Percentiles rank a stretch among this genome's conserved stretches.
phyloP scores from a whole-genome alignment of 2,888 invertebrate species.

The Drosophila ochracea region DNA sequence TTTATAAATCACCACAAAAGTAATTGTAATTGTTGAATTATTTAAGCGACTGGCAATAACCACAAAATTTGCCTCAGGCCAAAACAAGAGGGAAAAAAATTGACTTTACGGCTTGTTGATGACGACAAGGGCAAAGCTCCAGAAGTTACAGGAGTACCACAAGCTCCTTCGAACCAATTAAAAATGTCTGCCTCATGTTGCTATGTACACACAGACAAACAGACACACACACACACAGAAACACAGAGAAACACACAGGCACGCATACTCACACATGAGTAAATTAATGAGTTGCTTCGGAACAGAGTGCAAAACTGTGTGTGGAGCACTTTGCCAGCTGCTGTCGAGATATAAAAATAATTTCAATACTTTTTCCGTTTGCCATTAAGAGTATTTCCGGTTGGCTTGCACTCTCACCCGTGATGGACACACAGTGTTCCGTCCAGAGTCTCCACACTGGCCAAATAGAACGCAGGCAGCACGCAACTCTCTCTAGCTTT shows the following conservation, averaged over 20 bases:
- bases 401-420: conserved; percentile 3
- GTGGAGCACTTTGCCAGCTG: conserved; percentile 40
- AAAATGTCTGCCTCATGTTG: conserved; percentile 56
- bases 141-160: conserved; percentile 11
- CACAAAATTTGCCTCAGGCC: conserved; percentile 56
- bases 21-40: conserved; percentile 76
- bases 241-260: conserved; percentile 3
- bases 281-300: conserved; percentile 54
- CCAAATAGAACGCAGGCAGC: conserved; percentile 21
- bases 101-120: conserved; percentile 59
- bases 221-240: conserved; percentile 7
- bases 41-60: conserved; percentile 65
- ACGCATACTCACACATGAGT: conserved; percentile 14
- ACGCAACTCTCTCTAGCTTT: conserved; percentile 44
- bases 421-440: conserved; percentile 57
- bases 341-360: conserved; percentile 66
- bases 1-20: conserved; percentile 71
- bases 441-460: conserved; percentile 25
- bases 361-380: conserved; percentile 77
- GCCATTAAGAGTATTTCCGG: conserved; percentile 76
- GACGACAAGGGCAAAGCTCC: conserved; percentile 40
- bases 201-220: conserved; percentile 15
- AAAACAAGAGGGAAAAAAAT: conserved; percentile 21
- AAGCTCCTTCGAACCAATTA: conserved; percentile 57
- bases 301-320: conserved; percentile 5